Base-by-base conservation (phyloP, 2,888 invertebrate species). In the Synanthedon tipuliformis region DNA sequence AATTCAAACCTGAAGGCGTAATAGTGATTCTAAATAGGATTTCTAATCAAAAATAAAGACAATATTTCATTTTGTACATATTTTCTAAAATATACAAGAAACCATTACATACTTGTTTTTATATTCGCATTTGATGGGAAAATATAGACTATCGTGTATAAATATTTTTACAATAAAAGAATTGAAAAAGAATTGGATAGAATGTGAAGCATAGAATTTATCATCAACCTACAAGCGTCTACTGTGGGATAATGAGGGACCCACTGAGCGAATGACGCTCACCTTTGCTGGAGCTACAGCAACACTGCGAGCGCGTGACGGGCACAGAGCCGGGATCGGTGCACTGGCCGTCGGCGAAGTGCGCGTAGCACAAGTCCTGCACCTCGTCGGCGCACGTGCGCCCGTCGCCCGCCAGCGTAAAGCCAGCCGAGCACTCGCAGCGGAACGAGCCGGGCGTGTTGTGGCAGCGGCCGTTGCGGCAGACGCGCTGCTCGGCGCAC, bases 221-320 rank as follows among this genome's bases (percentile, higher is more conserved):
- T 16, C 16, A 16, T 16, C 16, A 16, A 2, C 16, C 16, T 16
- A 16, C 16, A 23, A 23, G 23, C 23, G 23, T 23, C 4, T 23
- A 23, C 5, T 23, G 23, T 23, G 23, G 3, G 3, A 23, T 4
- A 50, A 12, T 45, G n/a, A 40, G 27, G 27, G 7, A 27, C 7
- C 27, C 2, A 27, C 18, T 18, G 18, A 18, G 18, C 18, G 18
- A 27, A 7, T 27, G 15, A 1, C 11, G 27, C 12, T 16, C 69
- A 85, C 86, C 84, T 81, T 83, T 87, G 51, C 73, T 77, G 13
- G 83, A 90, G 62, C 93, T 93, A 72, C 96, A 96, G 70, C 96
- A 96, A 63, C 95, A 96, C 65, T 92, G 92, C 1, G 95, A 95
- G 69, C 93, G 92, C 0, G 95, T 94, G n/a, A 95, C 93, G 0